Conservation (phyloP, 2,113 vertebrate species). For the Chelonoidis abingdonii region DNA sequence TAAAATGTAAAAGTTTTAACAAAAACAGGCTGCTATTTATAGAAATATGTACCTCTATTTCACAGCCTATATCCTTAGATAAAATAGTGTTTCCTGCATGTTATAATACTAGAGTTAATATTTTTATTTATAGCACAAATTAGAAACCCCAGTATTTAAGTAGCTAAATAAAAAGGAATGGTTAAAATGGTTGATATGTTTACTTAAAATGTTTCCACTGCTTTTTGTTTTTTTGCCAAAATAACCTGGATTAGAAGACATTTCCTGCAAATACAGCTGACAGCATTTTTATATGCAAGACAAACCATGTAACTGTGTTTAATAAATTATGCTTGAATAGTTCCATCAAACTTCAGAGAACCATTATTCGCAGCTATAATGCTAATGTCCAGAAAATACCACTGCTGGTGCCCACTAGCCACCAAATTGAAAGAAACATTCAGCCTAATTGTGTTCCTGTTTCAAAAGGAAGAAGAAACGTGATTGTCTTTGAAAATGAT, state of each 20-base stretch:
- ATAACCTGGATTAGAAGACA: not conserved
- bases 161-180: not conserved
- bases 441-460: accelerated
- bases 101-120: not conserved
- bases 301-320: not conserved
- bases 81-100: not conserved
- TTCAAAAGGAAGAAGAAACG: not conserved
- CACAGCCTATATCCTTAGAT: not conserved
- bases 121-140: not conserved
- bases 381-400: not conserved
- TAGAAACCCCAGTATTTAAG: not conserved
- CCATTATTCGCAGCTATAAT: not conserved
- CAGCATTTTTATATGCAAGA: not conserved
- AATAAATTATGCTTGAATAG: not conserved
- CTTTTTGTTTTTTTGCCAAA: not conserved
- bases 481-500: accelerated
- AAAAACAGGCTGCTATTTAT: not conserved
- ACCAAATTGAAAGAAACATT: not conserved
- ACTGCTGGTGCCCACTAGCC: not conserved
- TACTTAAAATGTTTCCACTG: not conserved
- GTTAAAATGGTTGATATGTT: not conserved
- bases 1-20: not conserved
- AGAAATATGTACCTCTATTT: not conserved
- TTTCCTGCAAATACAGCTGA: not conserved
- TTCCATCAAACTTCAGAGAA: not conserved